These are phyloP conservation scores for Tachuris rubrigastra DNA, from an alignment of 2,113 vertebrate genomes.

Conservation along the genomic window DNA sequence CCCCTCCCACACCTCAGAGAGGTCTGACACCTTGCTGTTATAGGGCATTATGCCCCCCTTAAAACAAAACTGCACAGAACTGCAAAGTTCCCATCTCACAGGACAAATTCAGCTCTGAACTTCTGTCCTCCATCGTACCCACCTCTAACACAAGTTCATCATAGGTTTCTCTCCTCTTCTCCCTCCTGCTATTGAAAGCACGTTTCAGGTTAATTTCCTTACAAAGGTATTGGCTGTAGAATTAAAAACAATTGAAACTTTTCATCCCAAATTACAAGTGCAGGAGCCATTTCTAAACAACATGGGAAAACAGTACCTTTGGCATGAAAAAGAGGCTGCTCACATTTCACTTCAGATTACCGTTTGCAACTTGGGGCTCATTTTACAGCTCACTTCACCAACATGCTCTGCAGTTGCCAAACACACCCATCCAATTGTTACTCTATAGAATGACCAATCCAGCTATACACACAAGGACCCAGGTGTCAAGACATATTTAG, in stretches of 20 bases:
- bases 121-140: background rate
- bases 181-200: background rate
- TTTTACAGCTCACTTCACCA: slow-evolving; percentile 3
- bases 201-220: background rate
- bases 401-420: background rate
- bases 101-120: background rate
- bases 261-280: background rate
- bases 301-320: background rate
- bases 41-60: background rate
- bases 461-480: background rate
- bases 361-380: background rate
- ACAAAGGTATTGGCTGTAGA: background rate
- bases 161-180: background rate
- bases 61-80: background rate
- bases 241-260: background rate
- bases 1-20: background rate
- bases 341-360: background rate
- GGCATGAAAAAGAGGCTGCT: background rate
- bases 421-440: background rate
- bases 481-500: background rate
- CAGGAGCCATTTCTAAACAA: background rate
- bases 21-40: background rate
- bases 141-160: background rate
- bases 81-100: background rate
- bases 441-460: background rate